A percentile compares a stretch with the other conserved stretches of the same genome.
phyloP scores from a whole-genome alignment of 2,888 invertebrate species.

The Ischnura elegans region DNA sequence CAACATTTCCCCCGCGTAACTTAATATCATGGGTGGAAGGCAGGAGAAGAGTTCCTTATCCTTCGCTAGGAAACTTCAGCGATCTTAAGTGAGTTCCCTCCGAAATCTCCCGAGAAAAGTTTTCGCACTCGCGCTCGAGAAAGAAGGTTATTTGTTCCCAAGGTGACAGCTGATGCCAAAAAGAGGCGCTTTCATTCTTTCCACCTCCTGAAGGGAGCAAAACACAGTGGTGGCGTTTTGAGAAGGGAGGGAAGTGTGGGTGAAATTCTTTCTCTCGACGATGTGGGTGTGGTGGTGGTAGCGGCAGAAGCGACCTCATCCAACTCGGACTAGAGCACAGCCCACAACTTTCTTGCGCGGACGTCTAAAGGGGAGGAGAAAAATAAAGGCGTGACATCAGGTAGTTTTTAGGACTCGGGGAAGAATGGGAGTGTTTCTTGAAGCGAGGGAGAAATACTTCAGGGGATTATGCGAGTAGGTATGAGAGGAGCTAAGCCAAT shows the following conservation, averaged over 20 bases:
- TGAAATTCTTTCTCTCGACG: no score
- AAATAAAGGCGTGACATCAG: neutral
- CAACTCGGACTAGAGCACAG: neutral
- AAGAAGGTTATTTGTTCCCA: slow-evolving; percentile 24
- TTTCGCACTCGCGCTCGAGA: slow-evolving; percentile 18
- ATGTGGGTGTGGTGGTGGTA: no score
- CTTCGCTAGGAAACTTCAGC: slow-evolving; percentile 4
- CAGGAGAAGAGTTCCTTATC: neutral
- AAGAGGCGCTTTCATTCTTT: neutral
- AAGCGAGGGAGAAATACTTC: slow-evolving; percentile 34
- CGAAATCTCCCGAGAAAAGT: neutral
- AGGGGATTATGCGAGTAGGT: slow-evolving; percentile 28
- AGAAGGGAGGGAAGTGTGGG: neutral
- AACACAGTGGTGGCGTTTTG: neutral
- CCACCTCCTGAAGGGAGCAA: neutral
- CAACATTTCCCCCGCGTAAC: neutral
- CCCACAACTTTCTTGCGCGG: neutral
- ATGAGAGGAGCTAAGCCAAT: slow-evolving; percentile 42
- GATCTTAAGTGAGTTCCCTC: slow-evolving; percentile 35
- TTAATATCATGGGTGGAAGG: neutral
- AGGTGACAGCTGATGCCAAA: slow-evolving; percentile 18
- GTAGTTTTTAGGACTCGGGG: neutral
- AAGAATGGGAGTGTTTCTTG: neutral
- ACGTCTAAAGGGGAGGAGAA: neutral
- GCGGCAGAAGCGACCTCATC: neutral